Percentiles rank a stretch among this genome's conserved stretches.
phyloP scores from a whole-genome alignment of 2,797 vertebrate species.

The Graptemys geographica region DNA sequence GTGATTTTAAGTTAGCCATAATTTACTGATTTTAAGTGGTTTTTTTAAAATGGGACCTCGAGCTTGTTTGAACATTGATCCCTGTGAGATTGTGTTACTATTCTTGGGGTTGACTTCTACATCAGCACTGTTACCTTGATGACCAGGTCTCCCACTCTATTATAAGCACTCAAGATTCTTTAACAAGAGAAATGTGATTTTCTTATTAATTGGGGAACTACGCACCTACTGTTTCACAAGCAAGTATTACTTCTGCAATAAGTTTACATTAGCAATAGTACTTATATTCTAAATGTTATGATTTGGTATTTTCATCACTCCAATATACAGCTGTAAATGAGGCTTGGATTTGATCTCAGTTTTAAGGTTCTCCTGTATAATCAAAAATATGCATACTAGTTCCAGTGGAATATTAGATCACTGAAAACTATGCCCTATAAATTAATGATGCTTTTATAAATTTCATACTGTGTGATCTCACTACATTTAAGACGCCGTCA shows the following conservation, averaged over 20 bases:
- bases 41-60: constrained; percentile 28
- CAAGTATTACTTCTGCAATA: constrained; percentile 23
- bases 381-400: constrained; percentile 5
- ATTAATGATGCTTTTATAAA: constrained; percentile 31
- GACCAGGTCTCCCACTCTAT: constrained; percentile 39
- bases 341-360: not conserved
- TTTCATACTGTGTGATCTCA: constrained; percentile 37
- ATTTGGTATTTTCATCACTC: not conserved
- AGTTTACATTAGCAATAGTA: not conserved
- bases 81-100: constrained; percentile 36
- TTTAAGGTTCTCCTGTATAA: constrained; percentile 13
- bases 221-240: not conserved
- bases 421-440: constrained; percentile 44
- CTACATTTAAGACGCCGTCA: constrained; percentile 41
- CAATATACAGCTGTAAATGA: not conserved
- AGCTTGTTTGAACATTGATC: constrained; percentile 39
- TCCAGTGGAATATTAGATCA: not conserved
- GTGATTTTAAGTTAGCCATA: constrained; percentile 1
- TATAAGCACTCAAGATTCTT: constrained; percentile 24
- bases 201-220: constrained; percentile 42
- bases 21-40: not conserved
- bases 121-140: constrained; percentile 16
- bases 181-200: constrained; percentile 41
- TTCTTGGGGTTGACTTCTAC: not conserved
- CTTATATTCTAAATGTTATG: not conserved